Conservation (phyloP, 2,888 invertebrate genomes). For the Drosophila macrospina region DNA sequence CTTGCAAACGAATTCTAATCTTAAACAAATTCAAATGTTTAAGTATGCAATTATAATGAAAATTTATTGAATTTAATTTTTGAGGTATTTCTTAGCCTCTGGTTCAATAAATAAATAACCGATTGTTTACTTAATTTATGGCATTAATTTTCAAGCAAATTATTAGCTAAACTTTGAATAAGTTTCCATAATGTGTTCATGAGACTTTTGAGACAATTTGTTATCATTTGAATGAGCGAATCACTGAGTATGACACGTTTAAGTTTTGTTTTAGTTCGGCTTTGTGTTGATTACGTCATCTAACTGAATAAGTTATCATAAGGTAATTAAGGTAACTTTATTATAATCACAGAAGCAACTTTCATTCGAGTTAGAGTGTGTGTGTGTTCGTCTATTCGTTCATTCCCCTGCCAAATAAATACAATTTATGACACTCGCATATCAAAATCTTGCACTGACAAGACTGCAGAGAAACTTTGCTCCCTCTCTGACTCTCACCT, state of each 20-base stretch:
- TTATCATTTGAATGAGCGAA: background rate
- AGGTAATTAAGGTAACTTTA: slow-evolving; percentile 63
- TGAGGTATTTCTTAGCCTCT: background rate
- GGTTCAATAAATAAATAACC: background rate
- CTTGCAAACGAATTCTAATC: background rate
- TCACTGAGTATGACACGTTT: slow-evolving; percentile 19
- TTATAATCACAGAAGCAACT: slow-evolving; percentile 26
- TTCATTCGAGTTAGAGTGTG: slow-evolving; percentile 6
- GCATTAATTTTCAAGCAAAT: background rate
- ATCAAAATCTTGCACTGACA: slow-evolving; percentile 52
- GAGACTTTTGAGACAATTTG: background rate
- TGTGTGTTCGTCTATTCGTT: slow-evolving; percentile 3
- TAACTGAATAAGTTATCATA: slow-evolving; percentile 41
- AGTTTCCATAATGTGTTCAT: background rate
- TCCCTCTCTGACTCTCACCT: background rate
- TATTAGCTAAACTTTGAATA: background rate
- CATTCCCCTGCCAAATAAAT: slow-evolving; percentile 45
- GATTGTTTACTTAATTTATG: background rate
- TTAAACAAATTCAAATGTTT: background rate
- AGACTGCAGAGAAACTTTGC: slow-evolving; percentile 27
- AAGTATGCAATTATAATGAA: background rate
- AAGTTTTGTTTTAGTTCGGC: slow-evolving; percentile 4
- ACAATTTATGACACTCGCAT: slow-evolving; percentile 61
- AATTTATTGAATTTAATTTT: background rate
- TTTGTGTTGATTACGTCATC: slow-evolving; percentile 46